phyloP scores from a whole-genome alignment of 2,888 invertebrate genomes.

The Schizotus pectinicornis region DNA sequence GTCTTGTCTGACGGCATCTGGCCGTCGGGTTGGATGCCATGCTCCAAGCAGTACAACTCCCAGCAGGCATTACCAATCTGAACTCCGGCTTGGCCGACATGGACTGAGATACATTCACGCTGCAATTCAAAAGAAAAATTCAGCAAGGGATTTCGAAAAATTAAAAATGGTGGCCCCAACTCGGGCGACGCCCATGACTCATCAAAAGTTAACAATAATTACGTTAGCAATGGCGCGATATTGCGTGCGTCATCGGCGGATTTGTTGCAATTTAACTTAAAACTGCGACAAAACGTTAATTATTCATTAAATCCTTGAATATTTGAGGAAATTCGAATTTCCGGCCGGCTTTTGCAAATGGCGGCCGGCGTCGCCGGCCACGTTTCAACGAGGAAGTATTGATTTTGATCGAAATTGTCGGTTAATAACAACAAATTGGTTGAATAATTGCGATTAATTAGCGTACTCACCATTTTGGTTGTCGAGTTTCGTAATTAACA shows the following conservation, averaged over 20 bases:
- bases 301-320: too few species aligned
- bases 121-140: slow-evolving; percentile 53
- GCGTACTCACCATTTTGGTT: slow-evolving; percentile 50
- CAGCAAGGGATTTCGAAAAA: neutral
- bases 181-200: neutral
- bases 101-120: slow-evolving; percentile 82
- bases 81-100: slow-evolving; percentile 84
- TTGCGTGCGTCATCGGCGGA: too few species aligned
- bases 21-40: slow-evolving; percentile 92
- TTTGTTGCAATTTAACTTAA: too few species aligned
- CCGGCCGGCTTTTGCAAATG: slow-evolving; percentile 13
- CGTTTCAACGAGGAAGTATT: neutral
- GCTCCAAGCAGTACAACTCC: slow-evolving; percentile 87
- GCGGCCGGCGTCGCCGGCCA: slow-evolving; percentile 1
- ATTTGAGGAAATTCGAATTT: neutral
- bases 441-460: slow-evolving; percentile 16
- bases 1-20: slow-evolving; percentile 77
- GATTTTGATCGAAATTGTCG: neutral
- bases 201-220: too few species aligned
- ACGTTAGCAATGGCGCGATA: too few species aligned
- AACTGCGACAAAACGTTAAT: too few species aligned
- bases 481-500: slow-evolving; percentile 35
- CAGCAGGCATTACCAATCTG: slow-evolving; percentile 91
- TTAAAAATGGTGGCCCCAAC: slow-evolving; percentile 26
- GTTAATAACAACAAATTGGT: neutral